Conservation (phyloP, 2,888 invertebrate genomes). For the Crossocerus cetratus region DNA sequence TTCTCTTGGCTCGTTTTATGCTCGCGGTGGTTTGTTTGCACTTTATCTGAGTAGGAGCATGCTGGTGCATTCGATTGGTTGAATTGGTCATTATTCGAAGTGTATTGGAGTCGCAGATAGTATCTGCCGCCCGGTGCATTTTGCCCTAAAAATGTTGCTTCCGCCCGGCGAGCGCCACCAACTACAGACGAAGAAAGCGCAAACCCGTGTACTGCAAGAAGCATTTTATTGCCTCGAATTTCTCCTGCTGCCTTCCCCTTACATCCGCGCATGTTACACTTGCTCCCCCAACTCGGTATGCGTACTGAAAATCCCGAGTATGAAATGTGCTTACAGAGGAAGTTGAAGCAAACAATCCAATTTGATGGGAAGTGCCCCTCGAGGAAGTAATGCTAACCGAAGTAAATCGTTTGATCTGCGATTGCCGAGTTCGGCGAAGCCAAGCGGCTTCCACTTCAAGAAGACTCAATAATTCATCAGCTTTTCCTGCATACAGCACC, state of each 20-base stretch:
- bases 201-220: not conserved
- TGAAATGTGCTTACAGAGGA: constrained; percentile 33
- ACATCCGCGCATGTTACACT: constrained; percentile 15
- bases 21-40: not conserved
- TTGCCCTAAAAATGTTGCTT: not conserved
- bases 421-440: no score
- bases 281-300: constrained; percentile 30
- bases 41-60: not conserved
- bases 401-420: no score
- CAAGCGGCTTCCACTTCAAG: no score
- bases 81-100: not conserved
- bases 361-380: constrained; percentile 12
- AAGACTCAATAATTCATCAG: not conserved
- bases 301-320: constrained; percentile 23
- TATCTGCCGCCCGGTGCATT: not conserved
- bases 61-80: not conserved
- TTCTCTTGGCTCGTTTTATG: not conserved
- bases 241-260: constrained; percentile 15
- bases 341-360: constrained; percentile 30
- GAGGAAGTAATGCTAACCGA: constrained; percentile 2
- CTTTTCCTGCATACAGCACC: not conserved
- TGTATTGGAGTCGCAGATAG: not conserved
- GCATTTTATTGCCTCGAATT: not conserved
- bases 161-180: not conserved
- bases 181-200: not conserved